Evolutionary conservation across 2,797 vertebrate genomes (phyloP), one percentile per base, ranked within the genome.

Genomic region (Apodemus agrarius): DNA sequence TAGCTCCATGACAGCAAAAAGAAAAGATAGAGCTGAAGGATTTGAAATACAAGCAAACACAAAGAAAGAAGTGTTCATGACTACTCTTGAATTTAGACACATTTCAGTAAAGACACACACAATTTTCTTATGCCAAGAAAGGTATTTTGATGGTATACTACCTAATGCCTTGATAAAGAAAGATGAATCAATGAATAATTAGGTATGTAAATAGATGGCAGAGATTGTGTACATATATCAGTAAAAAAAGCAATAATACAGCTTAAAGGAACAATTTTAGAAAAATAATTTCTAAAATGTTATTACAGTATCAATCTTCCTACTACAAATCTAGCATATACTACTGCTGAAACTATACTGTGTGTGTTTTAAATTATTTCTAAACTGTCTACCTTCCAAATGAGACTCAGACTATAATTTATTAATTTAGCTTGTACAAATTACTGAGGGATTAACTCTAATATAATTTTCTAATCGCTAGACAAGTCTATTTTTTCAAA

Each of bases 1-100:
- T 97, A 97, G 85, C 86, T 96, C n/a, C 82, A 78, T 79, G 89
- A 91, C 96, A 89, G 72, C 89, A 95, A 97, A 94, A 96, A 95
- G 94, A 87, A 79, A 97, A 91, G 37, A 59, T 49, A 94, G 95
- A 92, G 1, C 31, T 87, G 69, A 95, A 79, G 67, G 57, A 91
- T 88, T 96, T 59, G 80, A 89, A 97, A 94, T 94, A 94, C 43
- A 54, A 97, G 1, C 74, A 94, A n/a, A 87, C 4, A 88, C 69
- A 83, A 87, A 92, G 82, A 75, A 97, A 93, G 78, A 96, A 90
- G 16, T 91, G 34, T 63, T 75, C 34, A 46, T 52, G 19, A 46
- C 40, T 90, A 59, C 43, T 87, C 52, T 37, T 40, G 63, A 85
- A 43, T 37, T 95, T 67, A 81, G 76, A 1, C 24, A 0, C 31